These are phyloP conservation scores for Leptonema lineaticorne DNA, from an alignment of 1,140 invertebrate species.

Conservation along the genomic window DNA sequence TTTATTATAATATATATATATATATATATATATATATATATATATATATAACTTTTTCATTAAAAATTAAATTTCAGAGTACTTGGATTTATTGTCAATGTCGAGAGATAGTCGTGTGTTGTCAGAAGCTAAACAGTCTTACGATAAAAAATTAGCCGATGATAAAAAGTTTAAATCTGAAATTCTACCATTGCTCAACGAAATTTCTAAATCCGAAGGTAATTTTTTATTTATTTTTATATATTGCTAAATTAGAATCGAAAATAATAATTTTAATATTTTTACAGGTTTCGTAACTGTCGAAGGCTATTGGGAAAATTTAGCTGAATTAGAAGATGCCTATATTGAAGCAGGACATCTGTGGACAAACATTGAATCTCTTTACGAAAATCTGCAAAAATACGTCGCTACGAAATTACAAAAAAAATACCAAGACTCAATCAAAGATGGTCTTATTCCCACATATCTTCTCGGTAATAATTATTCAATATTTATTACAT, in stretches of 20 bases:
- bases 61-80: constrained; percentile 43
- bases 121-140: constrained; percentile 49
- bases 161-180: constrained; percentile 51
- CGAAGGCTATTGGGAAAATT: constrained; percentile 61
- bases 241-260: not conserved
- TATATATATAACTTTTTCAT: no score
- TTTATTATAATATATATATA: not conserved
- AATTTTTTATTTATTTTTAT: constrained; percentile 39
- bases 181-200: constrained; percentile 56
- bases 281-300: constrained; percentile 48
- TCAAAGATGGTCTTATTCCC: constrained; percentile 52
- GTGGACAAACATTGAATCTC: constrained; percentile 56
- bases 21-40: not conserved
- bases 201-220: constrained; percentile 61
- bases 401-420: constrained; percentile 53
- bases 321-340: constrained; percentile 57
- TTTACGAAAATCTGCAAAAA: constrained; percentile 59
- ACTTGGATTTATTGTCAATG: constrained; percentile 48
- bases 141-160: constrained; percentile 51
- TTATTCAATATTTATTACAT: not conserved
- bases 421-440: constrained; percentile 46
- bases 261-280: not conserved
- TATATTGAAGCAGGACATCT: constrained; percentile 54
- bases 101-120: constrained; percentile 48
- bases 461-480: constrained; percentile 60